Conservation (phyloP, 1,140 invertebrate species). For the Cyphomyrmex costatus region DNA sequence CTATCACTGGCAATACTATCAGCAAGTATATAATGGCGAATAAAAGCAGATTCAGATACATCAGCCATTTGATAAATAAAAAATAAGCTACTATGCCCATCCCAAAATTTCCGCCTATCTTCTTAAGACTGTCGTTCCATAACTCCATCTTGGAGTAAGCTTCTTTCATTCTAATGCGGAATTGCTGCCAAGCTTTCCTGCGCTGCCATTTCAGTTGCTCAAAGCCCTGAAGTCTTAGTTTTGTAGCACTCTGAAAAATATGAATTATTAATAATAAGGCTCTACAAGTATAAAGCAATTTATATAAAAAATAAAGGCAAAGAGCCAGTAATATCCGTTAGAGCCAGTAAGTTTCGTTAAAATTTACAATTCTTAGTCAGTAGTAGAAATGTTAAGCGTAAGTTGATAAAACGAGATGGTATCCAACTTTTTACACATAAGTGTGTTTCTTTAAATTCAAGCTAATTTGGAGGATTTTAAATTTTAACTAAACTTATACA, state of each 20-base stretch:
- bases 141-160: constrained; percentile 90
- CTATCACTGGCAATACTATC: constrained; percentile 90
- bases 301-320: too few species aligned
- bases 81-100: constrained; percentile 94
- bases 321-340: too few species aligned
- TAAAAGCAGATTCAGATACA: constrained; percentile 91
- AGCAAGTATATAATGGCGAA: constrained; percentile 90
- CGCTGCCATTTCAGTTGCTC: constrained; percentile 93
- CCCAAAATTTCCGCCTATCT: constrained; percentile 93
- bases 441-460: too few species aligned
- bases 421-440: too few species aligned
- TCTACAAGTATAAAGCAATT: too few species aligned
- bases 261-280: background rate
- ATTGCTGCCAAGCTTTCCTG: constrained; percentile 90
- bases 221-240: constrained; percentile 92
- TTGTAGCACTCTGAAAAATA: constrained; percentile 90
- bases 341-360: too few species aligned
- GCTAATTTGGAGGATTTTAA: too few species aligned
- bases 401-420: too few species aligned
- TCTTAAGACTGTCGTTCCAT: constrained; percentile 91
- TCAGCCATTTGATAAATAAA: constrained; percentile 93
- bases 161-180: constrained; percentile 88
- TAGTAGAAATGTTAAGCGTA: too few species aligned
- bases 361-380: too few species aligned
- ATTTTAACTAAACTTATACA: too few species aligned